A percentile compares a stretch with the other conserved stretches of the same genome.
Conservation (phyloP, 2,888 invertebrate genomes). For the Polyploca ridens region DNA sequence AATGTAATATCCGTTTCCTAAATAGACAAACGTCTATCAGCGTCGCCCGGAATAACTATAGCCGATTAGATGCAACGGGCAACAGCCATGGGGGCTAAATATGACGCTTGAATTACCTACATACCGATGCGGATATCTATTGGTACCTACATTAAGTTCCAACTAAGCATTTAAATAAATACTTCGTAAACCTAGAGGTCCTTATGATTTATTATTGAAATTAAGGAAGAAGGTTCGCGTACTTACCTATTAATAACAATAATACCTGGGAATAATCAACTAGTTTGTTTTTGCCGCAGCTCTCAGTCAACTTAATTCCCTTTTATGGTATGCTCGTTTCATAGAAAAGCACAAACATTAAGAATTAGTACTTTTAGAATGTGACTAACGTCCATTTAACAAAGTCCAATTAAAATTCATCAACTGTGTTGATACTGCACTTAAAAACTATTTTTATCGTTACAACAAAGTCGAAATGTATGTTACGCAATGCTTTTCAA, state of each 20-base stretch:
- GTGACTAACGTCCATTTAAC: not conserved
- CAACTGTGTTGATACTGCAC: conserved; percentile 21
- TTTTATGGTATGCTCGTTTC: not conserved
- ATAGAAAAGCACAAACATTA: not conserved
- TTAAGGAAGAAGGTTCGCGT: not conserved
- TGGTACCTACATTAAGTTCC: not conserved
- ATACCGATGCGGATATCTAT: conserved; percentile 41
- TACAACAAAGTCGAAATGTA: conserved; percentile 22
- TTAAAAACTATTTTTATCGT: conserved; percentile 45
- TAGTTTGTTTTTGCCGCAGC: not conserved
- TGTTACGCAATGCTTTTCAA: conserved; percentile 40
- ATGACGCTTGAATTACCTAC: conserved; percentile 38
- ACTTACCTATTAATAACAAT: not conserved
- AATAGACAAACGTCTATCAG: conserved; percentile 83
- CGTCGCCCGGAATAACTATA: conserved; percentile 81
- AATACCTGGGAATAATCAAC: no score
- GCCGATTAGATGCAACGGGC: conserved; percentile 72
- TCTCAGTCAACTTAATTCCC: not conserved
- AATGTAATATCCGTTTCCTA: conserved; percentile 85
- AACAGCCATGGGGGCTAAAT: conserved; percentile 47
- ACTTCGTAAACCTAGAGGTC: not conserved
- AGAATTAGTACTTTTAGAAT: not conserved
- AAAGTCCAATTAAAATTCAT: conserved; percentile 1
- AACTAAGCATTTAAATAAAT: not conserved
- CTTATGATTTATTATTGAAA: not conserved